Base-by-base conservation (phyloP, 23 tunicate species). In the Styela clava region DNA sequence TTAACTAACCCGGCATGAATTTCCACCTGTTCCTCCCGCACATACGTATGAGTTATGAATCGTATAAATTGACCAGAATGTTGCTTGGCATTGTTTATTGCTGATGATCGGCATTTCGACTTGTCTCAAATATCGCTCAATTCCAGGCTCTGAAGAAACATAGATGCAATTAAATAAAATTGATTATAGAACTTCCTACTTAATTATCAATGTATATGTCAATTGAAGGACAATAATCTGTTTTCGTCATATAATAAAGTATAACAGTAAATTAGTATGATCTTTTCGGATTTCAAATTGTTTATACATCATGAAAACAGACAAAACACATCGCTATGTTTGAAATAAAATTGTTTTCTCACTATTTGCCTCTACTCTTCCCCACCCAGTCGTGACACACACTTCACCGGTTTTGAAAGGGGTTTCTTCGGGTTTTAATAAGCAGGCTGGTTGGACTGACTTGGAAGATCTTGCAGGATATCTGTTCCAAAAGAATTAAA, bases 301-400 rank as follows among this genome's bases (percentile, higher is more conserved):
- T n/a, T n/a, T n/a, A n/a, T n/a, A n/a, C n/a, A n/a, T n/a, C n/a
- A n/a, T n/a, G n/a, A n/a, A n/a, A n/a, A n/a, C n/a, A n/a, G n/a
- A n/a, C n/a, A n/a, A n/a, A n/a, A n/a, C n/a, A n/a, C n/a, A n/a
- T n/a, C n/a, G n/a, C n/a, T n/a, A n/a, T n/a, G n/a, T n/a, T n/a
- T n/a, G n/a, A n/a, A n/a, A n/a, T n/a, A n/a, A n/a, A n/a, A n/a
- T n/a, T n/a, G n/a, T n/a, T n/a, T n/a, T n/a, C 84, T 65, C 33
- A 89, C 95, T 82, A 36, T 74, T 69, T 52, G 82, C 30, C 21
- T 68, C 36, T 16, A 74, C 77, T 74, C 92, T 64, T 35, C 97
- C 97, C 97, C 97, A 92, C 27, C 97, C 97, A 52, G 97, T 87
- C 20, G 86, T 52, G 2, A 78, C 89, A 82, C 97, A 92, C 26